Conservation (phyloP, 2,797 vertebrate species). For the Paratrypauchen microcephalus region DNA sequence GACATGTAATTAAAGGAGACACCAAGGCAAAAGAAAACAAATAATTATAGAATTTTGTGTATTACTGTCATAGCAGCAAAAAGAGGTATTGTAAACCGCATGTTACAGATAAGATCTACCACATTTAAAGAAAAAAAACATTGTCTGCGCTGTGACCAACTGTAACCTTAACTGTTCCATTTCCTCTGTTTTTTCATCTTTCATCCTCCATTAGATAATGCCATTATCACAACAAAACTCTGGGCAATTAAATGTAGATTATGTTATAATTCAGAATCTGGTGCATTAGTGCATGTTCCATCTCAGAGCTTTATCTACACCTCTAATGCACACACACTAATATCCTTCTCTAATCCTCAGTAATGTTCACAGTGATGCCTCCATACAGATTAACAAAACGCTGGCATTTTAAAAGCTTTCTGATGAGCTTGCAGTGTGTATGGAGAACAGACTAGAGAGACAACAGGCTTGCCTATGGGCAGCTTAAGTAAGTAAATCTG, state of each 20-base stretch:
- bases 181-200: constrained; percentile 47
- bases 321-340: constrained; percentile 75
- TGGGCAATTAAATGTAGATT: constrained; percentile 77
- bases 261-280: constrained; percentile 63
- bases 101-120: neutral
- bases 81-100: neutral
- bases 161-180: constrained; percentile 26
- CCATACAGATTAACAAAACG: constrained; percentile 67
- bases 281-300: constrained; percentile 70
- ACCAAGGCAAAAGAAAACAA: no score
- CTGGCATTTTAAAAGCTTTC: constrained; percentile 72
- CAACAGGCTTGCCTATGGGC: no score
- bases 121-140: neutral
- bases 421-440: constrained; percentile 31
- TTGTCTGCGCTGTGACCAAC: neutral
- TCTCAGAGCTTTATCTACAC: constrained; percentile 66
- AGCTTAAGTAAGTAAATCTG: constrained; percentile 12
- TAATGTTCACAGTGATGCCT: constrained; percentile 64
- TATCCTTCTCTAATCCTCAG: constrained; percentile 72
- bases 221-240: constrained; percentile 72
- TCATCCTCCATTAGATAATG: constrained; percentile 68
- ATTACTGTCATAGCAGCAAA: no score
- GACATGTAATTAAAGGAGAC: no score
- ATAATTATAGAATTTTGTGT: no score
- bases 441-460: no score